Evolutionary conservation across 2,113 vertebrate species (phyloP), one percentile per base, ranked within the genome.

Genomic region (Takifugu flavidus): DNA sequence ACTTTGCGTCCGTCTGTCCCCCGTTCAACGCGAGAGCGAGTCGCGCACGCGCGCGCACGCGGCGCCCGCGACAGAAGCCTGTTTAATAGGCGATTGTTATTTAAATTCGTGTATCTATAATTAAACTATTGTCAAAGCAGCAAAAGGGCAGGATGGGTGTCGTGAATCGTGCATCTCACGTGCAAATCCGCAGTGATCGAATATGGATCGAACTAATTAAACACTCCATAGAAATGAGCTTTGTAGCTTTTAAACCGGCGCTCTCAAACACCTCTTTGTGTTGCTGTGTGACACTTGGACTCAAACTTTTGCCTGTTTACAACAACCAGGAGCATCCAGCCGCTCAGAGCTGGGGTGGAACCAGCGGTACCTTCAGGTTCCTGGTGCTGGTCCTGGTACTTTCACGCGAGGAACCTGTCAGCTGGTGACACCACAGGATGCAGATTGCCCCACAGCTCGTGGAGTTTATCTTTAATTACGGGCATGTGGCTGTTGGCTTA

Each of bases 391-490:
- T 20, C 20, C 20, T 20, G 20, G 20, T 3, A 45, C 44, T 15
- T 15, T 2, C 13, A 45, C 13, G 44, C 34, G 34, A 39, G 34
- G 10, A 10, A 76, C 64, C 44, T 15, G 13, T 2, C 46, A 5
- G 2, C 27, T 15, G 20, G 59, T 20, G 47, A 45, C 59, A 42
- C 78, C 85, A 73, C 49, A 39, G 62, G 65, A 75, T 79, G 77
- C 68, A 76, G 69, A 80, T 82, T 77, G 58, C 80, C 45, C 13
- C 70, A 73, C 65, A 52, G 77, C 61, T 72, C 71, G 62, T 79
- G 69, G 60, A 78, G 75, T 82, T 86, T 78, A 82, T 72, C 70
- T 84, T 75, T 86, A 75, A 86, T 85, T 84, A 74, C 51, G 72
- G 67, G 62, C 74, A 65, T 82, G 87, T 75, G 74, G 83, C 72